phyloP scores from a whole-genome alignment of 2,888 invertebrate genomes.

The Pyrgus malvae region DNA sequence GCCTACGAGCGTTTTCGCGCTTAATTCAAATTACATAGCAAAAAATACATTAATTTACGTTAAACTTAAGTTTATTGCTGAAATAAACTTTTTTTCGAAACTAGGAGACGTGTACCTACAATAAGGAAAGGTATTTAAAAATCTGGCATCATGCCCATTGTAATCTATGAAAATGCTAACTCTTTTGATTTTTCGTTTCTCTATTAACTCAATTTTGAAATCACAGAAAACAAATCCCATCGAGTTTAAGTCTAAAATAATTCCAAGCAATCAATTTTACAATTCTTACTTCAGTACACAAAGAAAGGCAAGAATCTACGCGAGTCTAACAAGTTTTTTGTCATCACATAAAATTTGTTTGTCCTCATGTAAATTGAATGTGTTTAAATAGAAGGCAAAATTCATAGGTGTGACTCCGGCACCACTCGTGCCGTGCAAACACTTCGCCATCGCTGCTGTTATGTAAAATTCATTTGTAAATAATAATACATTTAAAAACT shows the following conservation, averaged over 20 bases:
- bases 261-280: no score
- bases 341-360: constrained; percentile 35
- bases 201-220: no score
- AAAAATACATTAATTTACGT: no score
- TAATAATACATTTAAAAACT: constrained; percentile 16
- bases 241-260: no score
- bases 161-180: not conserved
- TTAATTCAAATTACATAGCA: no score
- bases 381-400: constrained; percentile 41
- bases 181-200: no score
- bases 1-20: no score
- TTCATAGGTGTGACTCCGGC: constrained; percentile 45
- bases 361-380: constrained; percentile 53
- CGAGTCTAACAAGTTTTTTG: constrained; percentile 16
- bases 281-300: not conserved
- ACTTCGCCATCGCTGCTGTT: constrained; percentile 44
- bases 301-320: constrained; percentile 7
- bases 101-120: no score
- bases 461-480: constrained; percentile 41
- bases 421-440: constrained; percentile 42
- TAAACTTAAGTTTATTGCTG: no score
- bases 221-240: no score
- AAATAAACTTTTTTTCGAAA: no score
- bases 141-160: not conserved
- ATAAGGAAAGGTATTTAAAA: no score